Evolutionary conservation across 2,113 vertebrate species (phyloP), one percentile per base, ranked within the genome.

Genomic region (Rhadina sibilatrix): DNA sequence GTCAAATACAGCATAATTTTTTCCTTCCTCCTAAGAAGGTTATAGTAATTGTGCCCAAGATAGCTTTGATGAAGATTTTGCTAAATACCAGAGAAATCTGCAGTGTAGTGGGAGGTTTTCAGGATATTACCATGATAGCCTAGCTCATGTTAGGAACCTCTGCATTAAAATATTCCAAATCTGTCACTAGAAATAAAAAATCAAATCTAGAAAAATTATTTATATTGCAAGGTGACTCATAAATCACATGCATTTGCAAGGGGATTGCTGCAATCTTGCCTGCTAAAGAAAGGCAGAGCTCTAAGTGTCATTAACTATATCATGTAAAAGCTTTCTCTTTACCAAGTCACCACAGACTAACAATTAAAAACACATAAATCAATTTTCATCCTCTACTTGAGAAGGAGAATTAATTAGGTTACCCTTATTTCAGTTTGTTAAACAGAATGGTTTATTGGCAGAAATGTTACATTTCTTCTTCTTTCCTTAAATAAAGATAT

Each of bases 381-480:
- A 1, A 31, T 77, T 90, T 8, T 4, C 42, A 44, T 74, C 23
- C 33, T 80, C 22, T 59, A 3, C 18, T 77, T 83, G 15, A 92
- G 30, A 89, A 35, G 30, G 92, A 92, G 54, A 53, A 78, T 92
- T 90, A 95, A 83, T 94, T 90, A 81, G 46, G 14, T 44, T 80
- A 92, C 46, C 20, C 20, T 90, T 92, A 54, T 24, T 84, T 64
- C 47, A 83, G 52, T 83, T 83, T 74, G 47, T 59, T 90, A 83
- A 92, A 74, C 54, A 90, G 54, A 92, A 50, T 75, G 54, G 52
- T 86, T 89, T 86, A 42, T 83, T 87, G 72, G 76, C 60, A 92
- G 80, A 50, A 95, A 87, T 54, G 21, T 57, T 96, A 40, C 16
- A 38, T 83, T 93, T 86, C 35, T 70, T 86, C 63, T 59, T 86